These are phyloP conservation scores for Drosophila pseudoananassae DNA, from an alignment of 1,140 invertebrate genomes.

Conservation along the genomic window DNA sequence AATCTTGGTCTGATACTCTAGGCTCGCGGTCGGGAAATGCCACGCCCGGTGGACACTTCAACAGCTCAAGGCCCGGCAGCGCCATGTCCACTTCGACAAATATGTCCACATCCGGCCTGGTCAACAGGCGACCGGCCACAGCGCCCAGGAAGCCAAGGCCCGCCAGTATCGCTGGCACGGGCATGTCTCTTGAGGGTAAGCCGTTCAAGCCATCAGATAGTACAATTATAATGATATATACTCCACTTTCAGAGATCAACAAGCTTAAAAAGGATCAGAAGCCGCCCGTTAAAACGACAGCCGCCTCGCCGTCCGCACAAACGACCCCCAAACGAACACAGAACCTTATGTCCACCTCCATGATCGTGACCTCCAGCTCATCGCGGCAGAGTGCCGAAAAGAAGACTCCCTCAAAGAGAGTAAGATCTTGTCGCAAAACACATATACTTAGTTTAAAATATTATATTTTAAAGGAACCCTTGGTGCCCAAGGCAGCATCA, in stretches of 20 bases:
- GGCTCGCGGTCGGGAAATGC: slow-evolving; percentile 88
- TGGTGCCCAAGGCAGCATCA: slow-evolving; percentile 69
- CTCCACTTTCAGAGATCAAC: slow-evolving; percentile 64
- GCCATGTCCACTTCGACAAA: slow-evolving; percentile 87
- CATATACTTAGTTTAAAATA: not conserved
- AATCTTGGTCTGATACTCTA: slow-evolving; percentile 35
- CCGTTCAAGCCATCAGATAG: not conserved
- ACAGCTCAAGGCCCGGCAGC: slow-evolving; percentile 91
- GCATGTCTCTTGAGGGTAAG: slow-evolving; percentile 87
- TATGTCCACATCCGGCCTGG: slow-evolving; percentile 72
- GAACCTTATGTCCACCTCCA: slow-evolving; percentile 81
- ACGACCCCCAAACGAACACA: slow-evolving; percentile 82
- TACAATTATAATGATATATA: not conserved
- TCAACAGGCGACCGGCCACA: slow-evolving; percentile 65
- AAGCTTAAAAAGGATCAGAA: slow-evolving; percentile 79
- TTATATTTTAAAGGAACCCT: slow-evolving; percentile 49
- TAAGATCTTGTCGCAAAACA: slow-evolving; percentile 51
- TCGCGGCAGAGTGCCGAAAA: slow-evolving; percentile 83
- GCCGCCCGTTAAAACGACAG: slow-evolving; percentile 75
- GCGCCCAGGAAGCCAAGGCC: slow-evolving; percentile 86
- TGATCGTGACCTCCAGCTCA: slow-evolving; percentile 80
- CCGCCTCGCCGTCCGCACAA: slow-evolving; percentile 76
- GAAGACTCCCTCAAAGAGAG: slow-evolving; percentile 86
- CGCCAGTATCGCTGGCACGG: slow-evolving; percentile 93
- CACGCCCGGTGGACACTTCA: slow-evolving; percentile 86